phyloP scores from a whole-genome alignment of 2,113 vertebrate species.

The Lonchura striata region DNA sequence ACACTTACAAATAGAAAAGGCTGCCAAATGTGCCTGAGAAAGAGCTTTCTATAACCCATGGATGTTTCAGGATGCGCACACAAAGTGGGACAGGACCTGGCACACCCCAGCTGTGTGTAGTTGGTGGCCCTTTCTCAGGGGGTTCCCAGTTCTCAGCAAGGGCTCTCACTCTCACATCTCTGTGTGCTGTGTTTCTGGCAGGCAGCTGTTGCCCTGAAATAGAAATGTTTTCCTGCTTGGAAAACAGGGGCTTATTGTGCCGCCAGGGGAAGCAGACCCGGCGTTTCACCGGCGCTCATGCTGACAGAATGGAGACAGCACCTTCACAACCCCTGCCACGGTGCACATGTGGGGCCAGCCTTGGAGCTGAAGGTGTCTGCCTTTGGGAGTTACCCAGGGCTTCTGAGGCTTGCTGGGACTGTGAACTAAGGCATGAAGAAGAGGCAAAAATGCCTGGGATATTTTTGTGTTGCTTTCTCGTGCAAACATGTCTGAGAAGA shows the following conservation, averaged over 20 bases:
- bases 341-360: not conserved
- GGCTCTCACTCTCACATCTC: fast-evolving
- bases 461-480: not conserved
- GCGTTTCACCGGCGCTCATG: fast-evolving
- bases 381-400: not conserved
- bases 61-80: not conserved
- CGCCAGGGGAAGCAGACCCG: not conserved
- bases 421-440: not conserved
- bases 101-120: not conserved
- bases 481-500: not conserved
- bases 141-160: not conserved
- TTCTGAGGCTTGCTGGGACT: not conserved
- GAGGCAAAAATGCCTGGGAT: not conserved
- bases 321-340: fast-evolving
- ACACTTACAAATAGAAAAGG: not conserved
- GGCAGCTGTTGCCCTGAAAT: not conserved
- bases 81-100: not conserved
- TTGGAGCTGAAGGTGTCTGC: not conserved
- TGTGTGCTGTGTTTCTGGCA: not conserved
- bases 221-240: not conserved
- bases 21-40: not conserved
- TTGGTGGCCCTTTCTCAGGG: not conserved
- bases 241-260: not conserved
- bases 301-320: not conserved
- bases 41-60: not conserved